A percentile compares a stretch with the other conserved stretches of the same genome.
These are phyloP conservation scores for Gymnocephalus cernua DNA, from an alignment of 2,113 vertebrate species.

Conservation along the genomic window DNA sequence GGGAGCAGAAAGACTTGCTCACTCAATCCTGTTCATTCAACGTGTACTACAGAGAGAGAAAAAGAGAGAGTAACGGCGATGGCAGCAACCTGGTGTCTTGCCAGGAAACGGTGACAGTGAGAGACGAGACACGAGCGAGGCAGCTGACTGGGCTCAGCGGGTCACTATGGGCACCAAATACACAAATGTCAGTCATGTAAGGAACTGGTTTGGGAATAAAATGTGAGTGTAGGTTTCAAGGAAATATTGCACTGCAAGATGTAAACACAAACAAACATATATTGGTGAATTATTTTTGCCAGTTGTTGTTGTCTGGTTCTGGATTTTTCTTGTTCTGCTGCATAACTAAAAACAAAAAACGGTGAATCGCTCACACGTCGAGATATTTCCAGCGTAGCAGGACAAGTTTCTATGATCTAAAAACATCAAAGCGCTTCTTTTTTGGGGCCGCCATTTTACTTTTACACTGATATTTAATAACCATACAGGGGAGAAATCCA, in stretches of 20 bases:
- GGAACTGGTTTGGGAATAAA: constrained; percentile 22
- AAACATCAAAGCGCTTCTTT: not conserved
- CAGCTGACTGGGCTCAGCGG: constrained; percentile 27
- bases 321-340: not conserved
- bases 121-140: constrained; percentile 29
- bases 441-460: constrained; percentile 14
- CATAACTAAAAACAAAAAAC: not conserved
- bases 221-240: not conserved
- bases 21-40: constrained; percentile 28
- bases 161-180: constrained; percentile 3
- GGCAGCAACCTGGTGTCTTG: constrained; percentile 26
- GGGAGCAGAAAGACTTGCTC: constrained; percentile 28
- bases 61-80: constrained; percentile 6
- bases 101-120: constrained; percentile 48
- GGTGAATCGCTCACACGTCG: not conserved
- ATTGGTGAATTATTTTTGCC: not conserved
- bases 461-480: not conserved
- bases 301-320: not conserved
- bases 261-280: not conserved
- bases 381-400: constrained; percentile 11
- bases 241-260: not conserved
- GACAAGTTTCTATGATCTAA: not conserved
- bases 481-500: not conserved
- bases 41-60: not conserved
- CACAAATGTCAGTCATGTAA: constrained; percentile 10